Conservation (phyloP, 2,888 invertebrate genomes). For the Scaptomyza cyrtandrae region DNA sequence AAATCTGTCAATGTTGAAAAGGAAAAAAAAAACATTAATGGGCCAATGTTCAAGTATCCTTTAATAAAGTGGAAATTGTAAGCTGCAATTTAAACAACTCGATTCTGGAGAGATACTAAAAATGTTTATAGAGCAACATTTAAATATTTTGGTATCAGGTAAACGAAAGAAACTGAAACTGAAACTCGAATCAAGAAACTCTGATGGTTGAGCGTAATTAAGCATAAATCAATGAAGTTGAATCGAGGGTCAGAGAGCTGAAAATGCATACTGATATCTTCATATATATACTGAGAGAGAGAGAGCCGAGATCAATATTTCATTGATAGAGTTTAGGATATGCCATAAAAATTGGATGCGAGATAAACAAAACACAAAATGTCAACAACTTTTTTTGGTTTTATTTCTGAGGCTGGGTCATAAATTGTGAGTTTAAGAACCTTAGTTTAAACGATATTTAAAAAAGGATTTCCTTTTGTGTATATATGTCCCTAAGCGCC, state of each 20-base stretch:
- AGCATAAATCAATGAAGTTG: constrained; percentile 64
- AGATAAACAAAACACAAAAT: constrained; percentile 40
- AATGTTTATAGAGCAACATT: constrained; percentile 67
- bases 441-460: constrained; percentile 62
- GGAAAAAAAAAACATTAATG: constrained; percentile 49
- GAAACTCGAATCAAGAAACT: not conserved
- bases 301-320: constrained; percentile 68
- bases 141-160: constrained; percentile 58
- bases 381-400: constrained; percentile 77
- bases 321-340: constrained; percentile 68
- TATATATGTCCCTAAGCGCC: constrained; percentile 39
- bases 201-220: constrained; percentile 42
- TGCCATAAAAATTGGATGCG: constrained; percentile 29
- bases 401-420: constrained; percentile 55
- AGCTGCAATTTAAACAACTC: constrained; percentile 33
- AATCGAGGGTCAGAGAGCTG: constrained; percentile 21
- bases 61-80: constrained; percentile 60
- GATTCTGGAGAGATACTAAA: constrained; percentile 44
- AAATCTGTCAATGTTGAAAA: constrained; percentile 54
- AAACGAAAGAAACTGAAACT: constrained; percentile 11
- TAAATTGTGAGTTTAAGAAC: constrained; percentile 68
- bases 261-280: constrained; percentile 77
- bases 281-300: constrained; percentile 48
- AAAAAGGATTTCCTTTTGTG: constrained; percentile 74
- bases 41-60: constrained; percentile 50